phyloP scores from a whole-genome alignment of 2,797 vertebrate species.

The Sus cebifrons region DNA sequence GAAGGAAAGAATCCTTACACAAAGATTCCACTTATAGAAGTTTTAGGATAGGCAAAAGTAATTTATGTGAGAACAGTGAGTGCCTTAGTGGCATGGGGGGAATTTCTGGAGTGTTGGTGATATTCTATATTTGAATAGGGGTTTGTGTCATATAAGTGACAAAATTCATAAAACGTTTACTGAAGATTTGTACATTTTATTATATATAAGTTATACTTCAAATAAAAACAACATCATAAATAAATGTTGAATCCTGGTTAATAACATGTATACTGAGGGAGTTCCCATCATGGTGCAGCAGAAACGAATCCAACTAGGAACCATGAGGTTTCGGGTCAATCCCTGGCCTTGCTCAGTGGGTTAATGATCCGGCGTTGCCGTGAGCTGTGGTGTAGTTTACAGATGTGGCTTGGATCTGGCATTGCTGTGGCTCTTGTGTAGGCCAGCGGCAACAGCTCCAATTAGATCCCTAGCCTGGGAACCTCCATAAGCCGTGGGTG shows the following conservation, averaged over 20 bases:
- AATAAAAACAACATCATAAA: slow-evolving; percentile 15
- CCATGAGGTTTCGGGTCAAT: too few relatives aligned
- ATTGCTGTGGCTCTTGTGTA: too few relatives aligned
- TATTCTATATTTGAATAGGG: background rate
- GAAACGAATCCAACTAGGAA: too few relatives aligned
- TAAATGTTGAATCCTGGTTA: slow-evolving; percentile 1
- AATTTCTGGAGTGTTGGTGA: background rate
- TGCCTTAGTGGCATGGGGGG: background rate
- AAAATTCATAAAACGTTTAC: slow-evolving; percentile 23
- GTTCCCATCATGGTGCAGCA: too few relatives aligned
- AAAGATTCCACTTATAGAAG: background rate
- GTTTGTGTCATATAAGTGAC: background rate
- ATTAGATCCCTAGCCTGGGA: too few relatives aligned
- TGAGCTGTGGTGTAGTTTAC: too few relatives aligned
- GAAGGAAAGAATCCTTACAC: background rate
- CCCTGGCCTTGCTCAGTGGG: too few relatives aligned
- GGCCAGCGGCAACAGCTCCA: too few relatives aligned
- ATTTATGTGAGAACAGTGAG: background rate
- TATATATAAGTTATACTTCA: slow-evolving; percentile 17
- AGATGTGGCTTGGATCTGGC: too few relatives aligned
- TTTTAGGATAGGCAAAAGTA: slow-evolving; percentile 17
- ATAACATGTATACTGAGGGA: background rate
- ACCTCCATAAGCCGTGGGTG: too few relatives aligned
- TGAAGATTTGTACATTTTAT: slow-evolving; percentile 36
- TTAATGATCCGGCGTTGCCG: too few relatives aligned